Conservation (phyloP, 2,797 vertebrate species). For the Chelmon rostratus region DNA sequence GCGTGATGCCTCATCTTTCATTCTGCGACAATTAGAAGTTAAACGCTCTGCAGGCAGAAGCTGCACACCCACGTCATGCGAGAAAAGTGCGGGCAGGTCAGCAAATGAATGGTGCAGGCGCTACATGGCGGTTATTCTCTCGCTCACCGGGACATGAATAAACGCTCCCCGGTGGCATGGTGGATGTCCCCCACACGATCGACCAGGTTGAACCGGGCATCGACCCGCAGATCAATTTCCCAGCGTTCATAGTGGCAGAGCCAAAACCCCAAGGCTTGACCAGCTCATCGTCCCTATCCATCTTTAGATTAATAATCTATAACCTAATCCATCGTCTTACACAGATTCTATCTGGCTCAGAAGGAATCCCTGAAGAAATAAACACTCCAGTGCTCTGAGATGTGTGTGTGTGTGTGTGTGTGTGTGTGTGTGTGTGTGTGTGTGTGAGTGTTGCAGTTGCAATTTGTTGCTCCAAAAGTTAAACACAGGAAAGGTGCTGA, state of each 20-base stretch:
- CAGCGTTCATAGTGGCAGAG: conserved; percentile 33
- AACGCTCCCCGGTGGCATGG: conserved; percentile 28
- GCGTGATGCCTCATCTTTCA: conserved; percentile 58
- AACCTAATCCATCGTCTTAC: conserved; percentile 61
- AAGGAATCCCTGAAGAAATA: conserved; percentile 46
- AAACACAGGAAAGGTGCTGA: not conserved
- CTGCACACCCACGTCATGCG: not conserved
- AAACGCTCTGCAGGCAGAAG: not conserved
- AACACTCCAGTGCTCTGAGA: not conserved
- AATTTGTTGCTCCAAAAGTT: conserved; percentile 18
- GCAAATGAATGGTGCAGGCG: not conserved
- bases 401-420: not conserved
- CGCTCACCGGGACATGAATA: conserved; percentile 33
- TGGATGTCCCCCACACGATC: conserved; percentile 9
- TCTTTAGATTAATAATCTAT: conserved; percentile 75
- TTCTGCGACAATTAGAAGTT: conserved; percentile 57
- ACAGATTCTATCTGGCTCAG: conserved; percentile 53
- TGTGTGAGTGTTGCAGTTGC: conserved; percentile 13
- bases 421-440: conserved; percentile 8
- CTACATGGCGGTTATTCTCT: not conserved
- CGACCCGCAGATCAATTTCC: conserved; percentile 53
- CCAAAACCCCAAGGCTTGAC: conserved; percentile 19
- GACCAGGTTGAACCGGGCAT: conserved; percentile 37
- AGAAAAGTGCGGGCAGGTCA: not conserved
- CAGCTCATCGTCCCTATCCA: conserved; percentile 50